Base-by-base conservation (phyloP, 2,888 invertebrate species). In the Petrophora chlorosata region DNA sequence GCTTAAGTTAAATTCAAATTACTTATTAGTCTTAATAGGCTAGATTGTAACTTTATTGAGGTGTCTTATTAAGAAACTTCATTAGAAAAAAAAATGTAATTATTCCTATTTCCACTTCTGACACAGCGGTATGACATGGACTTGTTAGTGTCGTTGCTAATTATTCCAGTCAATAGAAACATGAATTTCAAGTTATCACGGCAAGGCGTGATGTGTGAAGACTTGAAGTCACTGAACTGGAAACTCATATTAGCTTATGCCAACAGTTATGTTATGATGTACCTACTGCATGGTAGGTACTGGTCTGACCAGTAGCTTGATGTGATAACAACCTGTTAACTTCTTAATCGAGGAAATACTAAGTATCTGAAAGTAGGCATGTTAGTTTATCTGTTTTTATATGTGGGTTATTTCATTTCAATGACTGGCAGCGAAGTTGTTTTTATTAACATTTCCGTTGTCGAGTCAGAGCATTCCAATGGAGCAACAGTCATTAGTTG, bases 161-260 rank as follows among this genome's bases (percentile, higher is more conserved):
- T 55, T 42, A 53, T 47, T 56, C 53, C 32, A 51, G 53, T 57
- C 48, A 63, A 62, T 53, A 59, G 41, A 59, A 65, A 60, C 57
- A 46, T 41, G 57, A 46, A 43, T 52, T 46, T 53, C 56, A 53
- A 50, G 58, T 55, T 57, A 39, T 39, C 34, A 41, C 35, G n/a
- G 13, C 9, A 25, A 34, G 46, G 38, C 45, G 32, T 56, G 47
- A 47, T 32, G 41, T 28, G 40, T 52, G 49, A 39, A 50, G 45
- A 52, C 29, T 45, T 30, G 50, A 54, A 48, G 59, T 57, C 54
- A 60, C 50, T 57, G 57, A 55, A 57, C 59, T 53, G 51, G 54
- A 51, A 43, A 53, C 45, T 50, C 42, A 23, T 53, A 40, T 51
- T 43, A 56, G 48, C 26, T 29, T 39, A 35, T 16, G 26, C 36